Percentiles rank a stretch among this genome's conserved stretches.
Conservation (phyloP, 2,888 invertebrate species). For the Temnothorax unifasciatus region DNA sequence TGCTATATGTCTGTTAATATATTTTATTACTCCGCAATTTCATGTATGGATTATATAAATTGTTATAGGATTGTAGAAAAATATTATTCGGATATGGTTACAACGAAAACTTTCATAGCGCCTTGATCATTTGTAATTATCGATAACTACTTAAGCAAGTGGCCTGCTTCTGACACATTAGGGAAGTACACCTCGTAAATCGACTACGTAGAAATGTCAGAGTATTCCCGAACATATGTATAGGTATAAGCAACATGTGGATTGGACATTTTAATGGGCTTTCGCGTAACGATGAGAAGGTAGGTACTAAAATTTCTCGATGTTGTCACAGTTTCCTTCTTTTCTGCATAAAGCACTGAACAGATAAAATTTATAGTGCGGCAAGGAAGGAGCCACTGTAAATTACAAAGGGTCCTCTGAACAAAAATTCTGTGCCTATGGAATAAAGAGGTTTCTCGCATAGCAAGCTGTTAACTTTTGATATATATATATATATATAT, state of each 20-base stretch:
- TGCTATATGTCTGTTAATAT: conserved; percentile 1
- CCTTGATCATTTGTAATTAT: conserved; percentile 39
- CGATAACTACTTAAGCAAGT: conserved; percentile 50
- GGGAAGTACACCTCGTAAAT: conserved; percentile 42
- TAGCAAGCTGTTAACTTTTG: conserved; percentile 12
- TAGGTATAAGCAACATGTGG: conserved; percentile 42
- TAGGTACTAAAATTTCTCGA: conserved; percentile 41
- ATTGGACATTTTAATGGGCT: conserved; percentile 48
- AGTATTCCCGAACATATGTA: conserved; percentile 17
- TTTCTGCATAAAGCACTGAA: conserved; percentile 28
- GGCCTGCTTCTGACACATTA: conserved; percentile 41
- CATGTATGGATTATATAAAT: too few species aligned
- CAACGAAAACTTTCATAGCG: conserved; percentile 13
- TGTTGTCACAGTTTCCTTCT: conserved; percentile 39
- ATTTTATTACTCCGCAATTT: neutral
- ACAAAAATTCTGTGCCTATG: conserved; percentile 16
- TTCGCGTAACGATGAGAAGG: conserved; percentile 17
- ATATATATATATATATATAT: conserved; percentile 4
- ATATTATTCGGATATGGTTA: neutral
- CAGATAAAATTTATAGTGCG: conserved; percentile 38
- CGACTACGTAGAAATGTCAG: conserved; percentile 40
- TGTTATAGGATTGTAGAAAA: neutral
- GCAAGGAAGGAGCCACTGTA: conserved; percentile 11
- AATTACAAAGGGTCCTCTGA: conserved; percentile 13
- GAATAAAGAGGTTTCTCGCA: conserved; percentile 16